phyloP scores from a whole-genome alignment of 37 sponge, comb jelly and placozoan species.

The Spongia lamella region DNA sequence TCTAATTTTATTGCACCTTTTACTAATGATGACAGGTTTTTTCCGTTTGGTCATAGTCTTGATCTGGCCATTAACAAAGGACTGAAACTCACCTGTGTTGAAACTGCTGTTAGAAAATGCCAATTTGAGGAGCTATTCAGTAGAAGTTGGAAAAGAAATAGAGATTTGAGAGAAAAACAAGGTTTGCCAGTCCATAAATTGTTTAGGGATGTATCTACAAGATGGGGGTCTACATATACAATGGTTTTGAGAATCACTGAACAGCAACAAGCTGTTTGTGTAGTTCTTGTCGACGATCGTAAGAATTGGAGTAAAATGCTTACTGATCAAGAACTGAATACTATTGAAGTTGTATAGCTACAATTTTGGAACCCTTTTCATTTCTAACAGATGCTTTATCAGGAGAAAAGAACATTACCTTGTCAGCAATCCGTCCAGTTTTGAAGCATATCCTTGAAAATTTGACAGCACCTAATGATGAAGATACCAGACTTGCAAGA shows the following conservation, averaged over 20 bases:
- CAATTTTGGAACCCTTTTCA: slow-evolving; percentile 26
- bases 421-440: slow-evolving; percentile 15
- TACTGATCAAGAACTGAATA: slow-evolving; percentile 28
- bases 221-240: slow-evolving; percentile 34
- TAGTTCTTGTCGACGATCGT: slow-evolving; percentile 31
- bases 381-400: slow-evolving; percentile 39
- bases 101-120: slow-evolving; percentile 18
- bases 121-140: slow-evolving; percentile 25
- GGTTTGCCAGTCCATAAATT: slow-evolving; percentile 28
- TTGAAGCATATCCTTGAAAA: slow-evolving; percentile 16
- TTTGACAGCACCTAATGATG: not conserved
- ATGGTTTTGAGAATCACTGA: slow-evolving; percentile 30
- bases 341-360: slow-evolving; percentile 22
- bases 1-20: too few species aligned
- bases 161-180: slow-evolving; percentile 40
- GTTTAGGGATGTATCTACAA: slow-evolving; percentile 12
- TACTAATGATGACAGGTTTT: too few species aligned
- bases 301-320: slow-evolving; percentile 32
- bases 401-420: slow-evolving; percentile 39
- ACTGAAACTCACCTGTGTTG: not conserved
- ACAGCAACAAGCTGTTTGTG: slow-evolving; percentile 37
- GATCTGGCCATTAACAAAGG: slow-evolving; percentile 34
- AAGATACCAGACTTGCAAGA: not conserved
- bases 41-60: slow-evolving; percentile 27
- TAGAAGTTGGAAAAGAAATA: slow-evolving; percentile 36